Percentiles rank a stretch among this genome's conserved stretches.
Evolutionary conservation across 2,113 vertebrate species (phyloP).

Genomic region (Brachypteracias leptosomus): DNA sequence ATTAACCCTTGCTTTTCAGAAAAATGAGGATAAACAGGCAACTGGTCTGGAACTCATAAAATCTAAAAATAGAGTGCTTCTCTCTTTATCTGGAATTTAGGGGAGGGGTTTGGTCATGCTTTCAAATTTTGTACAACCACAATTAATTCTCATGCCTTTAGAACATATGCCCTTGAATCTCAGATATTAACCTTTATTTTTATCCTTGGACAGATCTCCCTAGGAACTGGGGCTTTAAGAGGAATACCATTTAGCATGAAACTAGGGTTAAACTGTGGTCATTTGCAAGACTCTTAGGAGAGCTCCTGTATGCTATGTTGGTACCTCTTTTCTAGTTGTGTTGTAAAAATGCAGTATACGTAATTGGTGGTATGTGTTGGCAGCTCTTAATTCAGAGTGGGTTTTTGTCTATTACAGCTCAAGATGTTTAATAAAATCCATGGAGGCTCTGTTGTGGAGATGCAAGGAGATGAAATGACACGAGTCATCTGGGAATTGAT

Average conservation of each 20-base stretch:
- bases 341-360: background rate
- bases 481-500: constrained; percentile 97
- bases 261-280: background rate
- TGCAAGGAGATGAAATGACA: constrained; percentile 99
- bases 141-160: background rate
- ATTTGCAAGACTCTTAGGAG: background rate
- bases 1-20: background rate
- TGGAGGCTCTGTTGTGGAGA: constrained; percentile 94
- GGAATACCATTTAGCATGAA: background rate
- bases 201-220: background rate
- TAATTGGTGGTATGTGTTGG: background rate
- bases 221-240: background rate
- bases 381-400: background rate
- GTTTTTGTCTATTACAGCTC: background rate
- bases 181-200: background rate
- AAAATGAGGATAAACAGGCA: background rate
- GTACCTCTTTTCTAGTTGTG: background rate
- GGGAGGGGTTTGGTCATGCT: background rate
- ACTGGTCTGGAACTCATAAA: background rate
- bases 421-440: constrained; percentile 93
- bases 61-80: background rate
- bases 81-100: background rate
- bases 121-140: background rate
- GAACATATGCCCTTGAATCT: background rate
- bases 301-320: background rate